Conservation (phyloP, 37 sponge, comb jelly and placozoan species). For the Axinella damicornis region DNA sequence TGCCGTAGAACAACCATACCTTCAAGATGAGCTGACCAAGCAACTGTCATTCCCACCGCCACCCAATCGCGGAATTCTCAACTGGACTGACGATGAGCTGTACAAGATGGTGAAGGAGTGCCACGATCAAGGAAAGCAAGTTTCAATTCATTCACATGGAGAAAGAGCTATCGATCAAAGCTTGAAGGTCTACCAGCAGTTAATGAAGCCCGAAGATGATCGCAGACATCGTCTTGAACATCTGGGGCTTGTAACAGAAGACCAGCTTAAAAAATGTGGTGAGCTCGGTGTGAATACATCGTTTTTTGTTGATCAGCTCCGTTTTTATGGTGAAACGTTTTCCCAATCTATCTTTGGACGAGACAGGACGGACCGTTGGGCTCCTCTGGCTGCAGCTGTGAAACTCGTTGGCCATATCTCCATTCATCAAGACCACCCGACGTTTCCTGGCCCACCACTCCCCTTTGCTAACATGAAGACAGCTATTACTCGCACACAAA, state of each 20-base stretch:
- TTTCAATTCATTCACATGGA: conserved; percentile 72
- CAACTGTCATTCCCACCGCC: conserved; percentile 48
- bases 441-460: conserved; percentile 27
- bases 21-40: conserved; percentile 37
- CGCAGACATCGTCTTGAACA: conserved; percentile 72
- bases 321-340: conserved; percentile 55
- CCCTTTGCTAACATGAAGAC: conserved; percentile 44
- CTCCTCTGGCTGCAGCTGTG: conserved; percentile 34
- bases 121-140: conserved; percentile 28
- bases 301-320: conserved; percentile 54
- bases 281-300: conserved; percentile 50
- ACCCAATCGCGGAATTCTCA: conserved; percentile 24
- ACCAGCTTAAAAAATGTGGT: conserved; percentile 26
- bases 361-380: conserved; percentile 25
- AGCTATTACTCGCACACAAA: conserved; percentile 41
- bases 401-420: conserved; percentile 15
- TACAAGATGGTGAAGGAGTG: conserved; percentile 3
- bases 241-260: conserved; percentile 49
- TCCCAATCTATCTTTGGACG: conserved; percentile 50
- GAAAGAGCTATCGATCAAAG: conserved; percentile 62
- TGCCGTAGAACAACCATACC: conserved; percentile 51
- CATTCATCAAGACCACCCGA: conserved; percentile 63
- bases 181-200: conserved; percentile 30
- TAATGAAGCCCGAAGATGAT: conserved; percentile 9
- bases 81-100: conserved; percentile 17